A percentile compares a stretch with the other conserved stretches of the same genome.
These are phyloP conservation scores for Python bivittatus DNA, from an alignment of 2,113 vertebrate species.

Conservation along the genomic window DNA sequence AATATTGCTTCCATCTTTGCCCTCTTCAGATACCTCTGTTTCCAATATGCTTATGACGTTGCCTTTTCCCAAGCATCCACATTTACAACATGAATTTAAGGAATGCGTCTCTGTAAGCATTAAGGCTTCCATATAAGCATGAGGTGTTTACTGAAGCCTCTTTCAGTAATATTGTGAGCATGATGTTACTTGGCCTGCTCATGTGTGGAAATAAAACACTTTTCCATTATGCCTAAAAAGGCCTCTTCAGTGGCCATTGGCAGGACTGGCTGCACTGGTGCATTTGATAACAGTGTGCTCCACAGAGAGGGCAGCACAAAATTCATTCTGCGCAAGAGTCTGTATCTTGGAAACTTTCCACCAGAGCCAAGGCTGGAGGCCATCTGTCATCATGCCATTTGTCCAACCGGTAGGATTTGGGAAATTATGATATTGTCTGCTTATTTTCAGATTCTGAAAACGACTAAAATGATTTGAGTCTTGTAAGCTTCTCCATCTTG, in stretches of 20 bases:
- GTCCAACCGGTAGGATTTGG: not conserved
- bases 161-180: not conserved
- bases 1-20: not conserved
- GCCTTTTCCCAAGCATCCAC: not conserved
- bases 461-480: not conserved
- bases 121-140: not conserved
- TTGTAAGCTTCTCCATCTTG: not conserved
- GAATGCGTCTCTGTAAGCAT: not conserved
- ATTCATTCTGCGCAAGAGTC: not conserved
- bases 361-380: not conserved
- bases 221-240: not conserved
- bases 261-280: not conserved
- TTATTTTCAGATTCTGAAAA: conserved; percentile 12
- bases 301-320: not conserved
- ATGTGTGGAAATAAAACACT: not conserved
- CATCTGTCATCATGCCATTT: not conserved
- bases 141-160: not conserved
- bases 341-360: not conserved
- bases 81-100: not conserved
- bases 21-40: not conserved
- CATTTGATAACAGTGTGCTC: not conserved
- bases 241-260: not conserved
- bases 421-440: not conserved
- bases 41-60: not conserved
- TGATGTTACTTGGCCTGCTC: not conserved